phyloP scores from a whole-genome alignment of 2,797 vertebrate genomes.

The Rhabdomys pumilio region DNA sequence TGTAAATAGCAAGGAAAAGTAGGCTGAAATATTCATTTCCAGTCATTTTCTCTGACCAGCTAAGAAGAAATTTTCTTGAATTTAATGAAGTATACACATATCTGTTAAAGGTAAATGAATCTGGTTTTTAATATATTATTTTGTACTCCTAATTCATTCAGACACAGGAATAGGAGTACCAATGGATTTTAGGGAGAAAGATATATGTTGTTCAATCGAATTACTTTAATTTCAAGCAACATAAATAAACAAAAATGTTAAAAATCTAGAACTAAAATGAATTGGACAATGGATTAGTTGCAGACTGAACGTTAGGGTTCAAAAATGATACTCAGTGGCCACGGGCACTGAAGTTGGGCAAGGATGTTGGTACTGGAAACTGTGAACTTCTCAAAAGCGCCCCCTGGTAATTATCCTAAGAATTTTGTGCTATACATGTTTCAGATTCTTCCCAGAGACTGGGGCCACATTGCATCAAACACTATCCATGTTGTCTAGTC shows the following conservation, averaged over 20 bases:
- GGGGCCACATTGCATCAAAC: background rate
- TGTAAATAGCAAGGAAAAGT: background rate
- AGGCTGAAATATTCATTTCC: background rate
- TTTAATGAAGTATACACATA: background rate
- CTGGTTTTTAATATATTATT: background rate
- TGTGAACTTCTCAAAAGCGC: background rate
- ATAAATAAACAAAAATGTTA: background rate
- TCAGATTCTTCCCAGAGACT: background rate
- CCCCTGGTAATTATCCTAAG: background rate
- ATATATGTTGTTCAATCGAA: background rate
- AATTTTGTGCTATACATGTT: background rate
- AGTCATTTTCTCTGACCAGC: background rate
- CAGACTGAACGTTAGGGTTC: background rate
- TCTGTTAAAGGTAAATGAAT: background rate
- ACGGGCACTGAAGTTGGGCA: background rate
- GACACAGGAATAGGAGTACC: background rate
- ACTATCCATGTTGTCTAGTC: background rate
- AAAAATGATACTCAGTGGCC: background rate
- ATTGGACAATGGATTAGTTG: background rate
- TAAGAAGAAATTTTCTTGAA: slow-evolving; percentile 5
- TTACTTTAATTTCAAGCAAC: background rate
- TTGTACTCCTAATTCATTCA: background rate
- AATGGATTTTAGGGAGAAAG: background rate
- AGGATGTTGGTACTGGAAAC: background rate
- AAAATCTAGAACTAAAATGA: background rate